Evolutionary conservation across 2,113 vertebrate genomes (phyloP).

Genomic region (Emydocephalus ijimae): DNA sequence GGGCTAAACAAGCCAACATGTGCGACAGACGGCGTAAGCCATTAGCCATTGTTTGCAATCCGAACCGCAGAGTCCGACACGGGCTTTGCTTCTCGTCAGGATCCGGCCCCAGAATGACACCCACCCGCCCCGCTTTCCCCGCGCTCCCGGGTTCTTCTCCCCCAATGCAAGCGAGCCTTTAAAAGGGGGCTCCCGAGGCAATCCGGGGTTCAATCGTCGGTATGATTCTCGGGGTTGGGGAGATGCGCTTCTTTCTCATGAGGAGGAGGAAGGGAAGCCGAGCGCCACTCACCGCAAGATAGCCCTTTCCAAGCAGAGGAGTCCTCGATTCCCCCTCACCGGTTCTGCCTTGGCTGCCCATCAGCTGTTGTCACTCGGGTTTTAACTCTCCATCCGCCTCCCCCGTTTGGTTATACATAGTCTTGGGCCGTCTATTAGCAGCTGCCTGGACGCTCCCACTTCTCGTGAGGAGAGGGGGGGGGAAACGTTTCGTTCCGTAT

Average conservation of each 20-base stretch:
- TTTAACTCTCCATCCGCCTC: background rate
- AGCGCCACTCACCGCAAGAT: background rate
- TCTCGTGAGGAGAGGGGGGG: background rate
- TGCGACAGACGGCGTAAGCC: background rate
- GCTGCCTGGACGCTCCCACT: slow-evolving; percentile 44
- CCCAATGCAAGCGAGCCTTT: background rate
- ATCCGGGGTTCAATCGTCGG: background rate
- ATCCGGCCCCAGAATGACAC: background rate
- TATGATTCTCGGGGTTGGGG: background rate
- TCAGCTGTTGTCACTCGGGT: background rate
- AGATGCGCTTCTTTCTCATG: background rate
- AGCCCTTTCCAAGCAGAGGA: background rate
- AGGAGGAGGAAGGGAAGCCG: background rate
- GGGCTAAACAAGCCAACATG: background rate
- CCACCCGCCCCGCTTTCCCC: background rate
- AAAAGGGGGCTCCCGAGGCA: background rate
- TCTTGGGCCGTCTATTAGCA: slow-evolving; percentile 9
- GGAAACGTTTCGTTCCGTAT: rapidly evolving
- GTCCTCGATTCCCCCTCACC: background rate
- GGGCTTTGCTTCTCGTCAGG: background rate
- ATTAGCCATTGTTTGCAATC: background rate
- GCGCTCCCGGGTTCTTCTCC: background rate
- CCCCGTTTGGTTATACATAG: background rate
- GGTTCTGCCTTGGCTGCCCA: slow-evolving; percentile 24
- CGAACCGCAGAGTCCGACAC: background rate